Evolutionary conservation across 2,888 invertebrate species (phyloP).

Genomic region (Limnephilus rhombicus): DNA sequence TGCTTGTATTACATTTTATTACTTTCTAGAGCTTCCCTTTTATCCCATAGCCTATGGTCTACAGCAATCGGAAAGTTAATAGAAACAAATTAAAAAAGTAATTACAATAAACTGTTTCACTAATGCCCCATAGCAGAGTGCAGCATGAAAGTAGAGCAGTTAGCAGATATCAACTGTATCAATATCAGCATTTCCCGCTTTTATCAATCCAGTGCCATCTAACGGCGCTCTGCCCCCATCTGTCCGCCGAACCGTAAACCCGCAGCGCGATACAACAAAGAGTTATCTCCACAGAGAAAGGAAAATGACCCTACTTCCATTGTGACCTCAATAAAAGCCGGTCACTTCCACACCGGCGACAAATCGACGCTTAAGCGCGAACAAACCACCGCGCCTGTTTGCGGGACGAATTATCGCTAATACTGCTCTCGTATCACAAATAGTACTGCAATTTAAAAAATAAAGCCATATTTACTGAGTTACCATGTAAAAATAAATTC

Average conservation of each 20-base stretch:
- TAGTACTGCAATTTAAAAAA: neutral
- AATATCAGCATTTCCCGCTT: neutral
- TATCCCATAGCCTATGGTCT: neutral
- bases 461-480: slow-evolving; percentile 3
- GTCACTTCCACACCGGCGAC: slow-evolving; percentile 1
- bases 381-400: neutral
- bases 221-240: slow-evolving; percentile 32
- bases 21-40: too few species aligned
- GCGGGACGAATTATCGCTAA: neutral
- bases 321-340: slow-evolving; percentile 4
- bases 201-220: slow-evolving; percentile 16
- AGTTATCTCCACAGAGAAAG: slow-evolving; percentile 31
- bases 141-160: neutral
- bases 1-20: too few species aligned
- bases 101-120: neutral
- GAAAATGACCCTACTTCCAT: slow-evolving; percentile 34
- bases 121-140: neutral
- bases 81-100: neutral
- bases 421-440: neutral
- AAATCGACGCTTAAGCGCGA: neutral
- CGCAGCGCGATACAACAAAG: slow-evolving; percentile 6
- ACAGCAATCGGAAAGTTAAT: neutral
- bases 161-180: neutral
- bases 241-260: neutral
- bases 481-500: neutral